phyloP scores from a whole-genome alignment of 2,113 vertebrate genomes.

The Hyaena hyaena region DNA sequence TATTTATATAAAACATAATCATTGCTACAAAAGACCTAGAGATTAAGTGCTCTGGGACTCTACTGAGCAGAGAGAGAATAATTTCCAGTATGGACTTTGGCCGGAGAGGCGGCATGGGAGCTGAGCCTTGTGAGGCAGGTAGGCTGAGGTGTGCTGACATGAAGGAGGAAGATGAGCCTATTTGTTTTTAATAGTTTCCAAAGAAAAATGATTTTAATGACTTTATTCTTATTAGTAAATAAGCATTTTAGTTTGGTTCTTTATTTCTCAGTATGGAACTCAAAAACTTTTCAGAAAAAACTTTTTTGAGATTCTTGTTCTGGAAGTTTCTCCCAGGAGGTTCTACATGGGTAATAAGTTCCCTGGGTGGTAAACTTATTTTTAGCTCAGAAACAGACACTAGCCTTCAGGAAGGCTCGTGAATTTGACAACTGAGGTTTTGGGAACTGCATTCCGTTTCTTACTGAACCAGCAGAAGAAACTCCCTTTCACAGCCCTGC shows the following conservation, averaged over 20 bases:
- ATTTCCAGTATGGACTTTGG: background rate
- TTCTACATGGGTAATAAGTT: background rate
- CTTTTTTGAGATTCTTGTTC: background rate
- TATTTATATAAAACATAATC: background rate
- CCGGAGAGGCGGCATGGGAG: background rate
- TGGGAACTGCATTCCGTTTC: background rate
- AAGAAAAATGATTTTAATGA: background rate
- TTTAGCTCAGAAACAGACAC: background rate
- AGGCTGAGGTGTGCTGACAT: background rate
- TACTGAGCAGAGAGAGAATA: background rate
- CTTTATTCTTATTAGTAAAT: slow-evolving; percentile 14
- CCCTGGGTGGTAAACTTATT: background rate
- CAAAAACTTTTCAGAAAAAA: background rate
- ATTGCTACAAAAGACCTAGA: background rate
- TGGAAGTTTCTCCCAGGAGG: background rate
- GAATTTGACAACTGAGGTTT: background rate
- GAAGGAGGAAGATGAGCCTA: background rate
- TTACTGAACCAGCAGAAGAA: background rate
- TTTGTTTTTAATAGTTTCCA: background rate
- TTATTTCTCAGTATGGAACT: background rate
- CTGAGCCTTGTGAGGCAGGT: no score
- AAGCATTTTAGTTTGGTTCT: background rate
- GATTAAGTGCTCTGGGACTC: background rate
- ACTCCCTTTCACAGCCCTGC: background rate
- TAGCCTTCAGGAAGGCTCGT: background rate